These are phyloP conservation scores for Telmatochromis sp. DNA, from an alignment of 2,113 vertebrate genomes.

Conservation along the genomic window DNA sequence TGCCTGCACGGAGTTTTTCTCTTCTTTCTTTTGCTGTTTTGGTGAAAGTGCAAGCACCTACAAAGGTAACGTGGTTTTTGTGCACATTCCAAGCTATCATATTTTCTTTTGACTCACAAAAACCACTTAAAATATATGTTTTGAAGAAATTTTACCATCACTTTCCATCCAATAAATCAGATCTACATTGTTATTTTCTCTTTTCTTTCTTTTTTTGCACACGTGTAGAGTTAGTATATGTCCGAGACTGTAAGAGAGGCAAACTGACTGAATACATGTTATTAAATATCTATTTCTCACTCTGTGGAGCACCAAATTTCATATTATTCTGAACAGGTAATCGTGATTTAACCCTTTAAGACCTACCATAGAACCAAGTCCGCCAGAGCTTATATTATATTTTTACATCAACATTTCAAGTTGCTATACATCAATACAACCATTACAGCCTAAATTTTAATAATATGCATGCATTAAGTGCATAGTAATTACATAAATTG, in stretches of 20 bases:
- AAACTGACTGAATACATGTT: not conserved
- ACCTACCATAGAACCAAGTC: no score
- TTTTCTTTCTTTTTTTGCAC: not conserved
- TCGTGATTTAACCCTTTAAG: not conserved
- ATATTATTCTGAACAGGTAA: not conserved
- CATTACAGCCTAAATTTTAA: no score
- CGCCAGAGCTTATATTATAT: no score
- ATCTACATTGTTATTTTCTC: not conserved
- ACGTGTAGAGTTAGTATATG: not conserved
- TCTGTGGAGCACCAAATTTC: not conserved
- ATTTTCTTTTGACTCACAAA: not conserved
- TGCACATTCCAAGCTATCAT: not conserved
- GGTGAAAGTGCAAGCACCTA: not conserved
- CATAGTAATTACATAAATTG: no score
- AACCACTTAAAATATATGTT: not conserved
- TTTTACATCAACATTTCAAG: no score
- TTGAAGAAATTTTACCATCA: not conserved
- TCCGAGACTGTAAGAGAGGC: not conserved
- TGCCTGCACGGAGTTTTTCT: not conserved
- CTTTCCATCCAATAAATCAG: not conserved
- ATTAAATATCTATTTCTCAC: not conserved
- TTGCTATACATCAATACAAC: no score
- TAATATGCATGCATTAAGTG: accelerated
- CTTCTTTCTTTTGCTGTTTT: not conserved
- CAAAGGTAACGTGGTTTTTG: not conserved